These are phyloP conservation scores for Andrena chrysosceles DNA, from an alignment of 2,888 invertebrate species.

Conservation along the genomic window DNA sequence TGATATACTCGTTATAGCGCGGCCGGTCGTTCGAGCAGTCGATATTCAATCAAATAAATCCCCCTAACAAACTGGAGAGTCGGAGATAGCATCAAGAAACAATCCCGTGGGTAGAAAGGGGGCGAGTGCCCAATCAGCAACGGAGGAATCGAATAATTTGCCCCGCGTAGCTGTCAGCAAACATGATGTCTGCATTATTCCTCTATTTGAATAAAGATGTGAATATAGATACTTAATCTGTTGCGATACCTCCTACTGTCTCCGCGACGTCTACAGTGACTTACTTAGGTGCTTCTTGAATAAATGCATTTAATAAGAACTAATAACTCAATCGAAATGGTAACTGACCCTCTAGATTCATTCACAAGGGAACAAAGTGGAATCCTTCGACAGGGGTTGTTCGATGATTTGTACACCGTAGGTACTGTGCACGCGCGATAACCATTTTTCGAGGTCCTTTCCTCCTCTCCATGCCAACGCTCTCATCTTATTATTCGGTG, in stretches of 20 bases:
- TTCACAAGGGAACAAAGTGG: too few relatives aligned
- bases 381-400: too few relatives aligned
- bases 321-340: too few relatives aligned
- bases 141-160: conserved; percentile 35
- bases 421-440: too few relatives aligned
- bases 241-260: neutral
- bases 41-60: conserved; percentile 79
- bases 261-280: neutral
- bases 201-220: neutral
- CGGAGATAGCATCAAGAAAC: conserved; percentile 78
- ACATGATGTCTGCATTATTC: neutral
- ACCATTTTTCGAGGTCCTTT: neutral
- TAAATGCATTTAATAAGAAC: neutral
- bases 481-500: conserved; percentile 19
- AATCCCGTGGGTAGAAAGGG: conserved; percentile 55
- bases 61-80: conserved; percentile 79
- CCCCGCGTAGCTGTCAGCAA: neutral
- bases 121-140: conserved; percentile 35
- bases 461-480: too few relatives aligned
- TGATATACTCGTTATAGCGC: conserved; percentile 66
- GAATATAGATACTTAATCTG: neutral
- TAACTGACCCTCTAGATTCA: too few relatives aligned
- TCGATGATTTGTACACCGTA: too few relatives aligned
- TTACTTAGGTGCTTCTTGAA: neutral
- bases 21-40: conserved; percentile 64